Evolutionary conservation across 2,113 vertebrate genomes (phyloP).

Genomic region (Apaloderma vittatum): DNA sequence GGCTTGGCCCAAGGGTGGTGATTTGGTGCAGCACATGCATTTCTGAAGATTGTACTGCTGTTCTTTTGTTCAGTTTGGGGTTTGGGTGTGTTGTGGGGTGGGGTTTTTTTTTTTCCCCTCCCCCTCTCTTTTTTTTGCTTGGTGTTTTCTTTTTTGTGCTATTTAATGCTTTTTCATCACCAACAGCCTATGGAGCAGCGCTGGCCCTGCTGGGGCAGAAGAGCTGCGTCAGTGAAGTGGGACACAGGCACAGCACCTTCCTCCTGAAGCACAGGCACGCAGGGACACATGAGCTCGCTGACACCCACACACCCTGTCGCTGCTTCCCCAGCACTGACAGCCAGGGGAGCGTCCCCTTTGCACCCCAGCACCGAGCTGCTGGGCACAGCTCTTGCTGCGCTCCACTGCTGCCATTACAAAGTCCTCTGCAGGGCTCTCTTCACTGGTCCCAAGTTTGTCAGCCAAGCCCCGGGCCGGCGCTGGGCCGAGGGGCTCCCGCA

Average conservation of each 20-base stretch:
- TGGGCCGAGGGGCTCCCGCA: neutral
- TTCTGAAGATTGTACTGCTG: neutral
- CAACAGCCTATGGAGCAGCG: neutral
- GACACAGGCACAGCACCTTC: neutral
- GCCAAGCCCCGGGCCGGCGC: neutral
- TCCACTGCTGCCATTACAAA: fast-evolving
- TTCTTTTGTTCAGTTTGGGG: neutral
- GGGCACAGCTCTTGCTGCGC: neutral
- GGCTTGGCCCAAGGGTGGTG: neutral
- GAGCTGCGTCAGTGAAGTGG: neutral
- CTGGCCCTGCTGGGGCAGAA: neutral
- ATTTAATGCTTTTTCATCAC: neutral
- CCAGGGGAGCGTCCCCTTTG: fast-evolving
- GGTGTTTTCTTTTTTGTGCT: neutral
- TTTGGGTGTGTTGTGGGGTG: neutral
- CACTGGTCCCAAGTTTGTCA: neutral
- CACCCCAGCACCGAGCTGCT: neutral
- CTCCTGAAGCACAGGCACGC: neutral
- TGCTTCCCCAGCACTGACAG: neutral
- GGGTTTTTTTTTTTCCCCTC: too few relatives aligned
- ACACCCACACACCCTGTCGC: neutral
- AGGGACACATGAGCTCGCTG: fast-evolving
- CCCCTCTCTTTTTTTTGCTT: neutral
- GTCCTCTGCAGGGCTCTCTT: neutral
- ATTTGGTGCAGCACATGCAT: neutral